A percentile compares a stretch with the other conserved stretches of the same genome.
These are phyloP conservation scores for Saimiri boliviensis DNA, from an alignment of 2,113 vertebrate species.

Conservation along the genomic window DNA sequence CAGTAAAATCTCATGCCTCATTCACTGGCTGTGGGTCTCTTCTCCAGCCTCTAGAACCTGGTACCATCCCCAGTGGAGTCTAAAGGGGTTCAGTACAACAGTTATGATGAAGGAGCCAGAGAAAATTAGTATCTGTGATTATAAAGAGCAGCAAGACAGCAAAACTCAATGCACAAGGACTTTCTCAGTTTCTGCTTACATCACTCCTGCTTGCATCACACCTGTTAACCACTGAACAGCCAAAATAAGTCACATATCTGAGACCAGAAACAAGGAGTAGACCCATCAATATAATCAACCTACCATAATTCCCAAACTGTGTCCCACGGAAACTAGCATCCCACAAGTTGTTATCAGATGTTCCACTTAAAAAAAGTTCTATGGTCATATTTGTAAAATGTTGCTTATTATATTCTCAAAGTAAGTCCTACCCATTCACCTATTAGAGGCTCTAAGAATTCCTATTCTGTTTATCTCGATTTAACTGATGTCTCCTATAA, in stretches of 20 bases:
- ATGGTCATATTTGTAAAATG: not conserved
- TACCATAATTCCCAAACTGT: not conserved
- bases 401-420: not conserved
- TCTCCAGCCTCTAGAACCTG: no score
- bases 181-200: not conserved
- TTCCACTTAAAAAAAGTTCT: not conserved
- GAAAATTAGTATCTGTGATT: not conserved
- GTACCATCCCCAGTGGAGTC: no score
- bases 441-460: not conserved
- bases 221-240: not conserved
- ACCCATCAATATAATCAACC: not conserved
- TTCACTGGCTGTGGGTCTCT: no score
- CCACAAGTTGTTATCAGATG: not conserved
- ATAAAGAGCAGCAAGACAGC: not conserved
- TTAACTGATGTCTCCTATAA: conserved; percentile 8
- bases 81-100: no score
- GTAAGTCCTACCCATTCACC: not conserved
- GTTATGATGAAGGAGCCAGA: not conserved
- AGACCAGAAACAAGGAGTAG: not conserved
- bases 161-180: not conserved
- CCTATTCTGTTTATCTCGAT: not conserved
- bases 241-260: not conserved
- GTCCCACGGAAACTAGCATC: not conserved
- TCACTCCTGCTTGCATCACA: not conserved
- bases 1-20: no score